These are phyloP conservation scores for Clangula hyemalis DNA, from an alignment of 2,797 vertebrate genomes.

Conservation along the genomic window DNA sequence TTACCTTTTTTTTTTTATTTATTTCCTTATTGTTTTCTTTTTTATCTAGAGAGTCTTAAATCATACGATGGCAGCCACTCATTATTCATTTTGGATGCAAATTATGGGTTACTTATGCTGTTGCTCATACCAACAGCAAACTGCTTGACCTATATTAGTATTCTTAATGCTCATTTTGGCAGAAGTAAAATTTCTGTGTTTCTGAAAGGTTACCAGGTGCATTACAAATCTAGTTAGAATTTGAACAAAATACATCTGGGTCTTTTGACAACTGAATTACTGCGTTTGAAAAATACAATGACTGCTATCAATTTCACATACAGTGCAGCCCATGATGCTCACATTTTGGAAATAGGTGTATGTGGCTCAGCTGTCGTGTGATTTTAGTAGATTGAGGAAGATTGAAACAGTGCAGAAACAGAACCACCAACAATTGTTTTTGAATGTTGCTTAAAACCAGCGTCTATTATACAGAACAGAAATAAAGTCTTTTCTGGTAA, in stretches of 20 bases:
- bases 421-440: not conserved
- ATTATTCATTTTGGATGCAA: constrained; percentile 12
- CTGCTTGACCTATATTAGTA: constrained; percentile 1
- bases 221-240: constrained; percentile 15
- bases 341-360: not conserved
- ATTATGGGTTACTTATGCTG: not conserved
- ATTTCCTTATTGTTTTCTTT: not conserved
- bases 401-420: not conserved
- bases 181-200: not conserved
- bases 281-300: not conserved
- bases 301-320: not conserved
- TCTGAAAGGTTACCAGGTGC: constrained; percentile 1
- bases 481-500: not conserved
- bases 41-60: not conserved
- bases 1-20: not conserved
- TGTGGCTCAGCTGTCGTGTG: not conserved
- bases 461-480: not conserved
- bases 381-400: not conserved
- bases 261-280: not conserved
- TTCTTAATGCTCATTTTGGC: not conserved
- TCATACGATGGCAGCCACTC: not conserved
- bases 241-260: not conserved
- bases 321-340: not conserved
- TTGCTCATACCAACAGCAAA: not conserved
- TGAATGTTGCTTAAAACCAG: not conserved